phyloP scores from a whole-genome alignment of 2,888 invertebrate genomes.

The Eretmocerus hayati region DNA sequence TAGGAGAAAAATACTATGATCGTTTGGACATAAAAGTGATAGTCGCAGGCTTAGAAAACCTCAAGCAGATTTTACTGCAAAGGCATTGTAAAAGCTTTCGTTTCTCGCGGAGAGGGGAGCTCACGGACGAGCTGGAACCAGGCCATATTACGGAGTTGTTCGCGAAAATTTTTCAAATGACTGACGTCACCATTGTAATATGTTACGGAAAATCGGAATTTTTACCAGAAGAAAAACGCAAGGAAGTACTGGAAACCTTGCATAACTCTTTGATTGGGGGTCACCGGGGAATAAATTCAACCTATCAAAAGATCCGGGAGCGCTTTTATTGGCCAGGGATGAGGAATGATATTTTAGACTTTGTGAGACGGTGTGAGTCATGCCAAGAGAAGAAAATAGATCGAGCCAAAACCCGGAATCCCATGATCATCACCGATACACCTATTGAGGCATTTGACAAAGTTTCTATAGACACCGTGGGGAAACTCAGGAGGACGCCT shows the following conservation, averaged over 20 bases:
- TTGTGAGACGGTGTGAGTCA: conserved; percentile 11
- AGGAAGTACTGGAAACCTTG: conserved; percentile 13
- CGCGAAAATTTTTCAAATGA: background rate
- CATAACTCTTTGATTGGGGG: conserved; percentile 9
- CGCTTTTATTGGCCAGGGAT: conserved; percentile 22
- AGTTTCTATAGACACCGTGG: conserved; percentile 17
- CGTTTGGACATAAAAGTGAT: background rate
- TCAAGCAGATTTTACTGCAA: background rate
- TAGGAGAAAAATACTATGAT: conserved; percentile 9
- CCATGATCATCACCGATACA: conserved; percentile 23
- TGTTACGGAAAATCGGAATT: conserved; percentile 6
- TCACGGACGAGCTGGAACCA: conserved; percentile 1
- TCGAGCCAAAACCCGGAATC: conserved; percentile 12
- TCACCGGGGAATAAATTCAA: background rate
- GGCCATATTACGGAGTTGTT: background rate
- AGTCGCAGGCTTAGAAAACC: background rate
- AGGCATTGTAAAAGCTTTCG: background rate
- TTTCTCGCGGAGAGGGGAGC: conserved; percentile 10
- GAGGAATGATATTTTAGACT: conserved; percentile 16
- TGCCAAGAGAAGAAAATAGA: conserved; percentile 25
- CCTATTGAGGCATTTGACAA: conserved; percentile 18
- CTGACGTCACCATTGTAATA: background rate
- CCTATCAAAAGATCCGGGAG: conserved; percentile 11
- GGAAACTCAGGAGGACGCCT: conserved; percentile 12
- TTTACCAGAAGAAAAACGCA: background rate